A percentile compares a stretch with the other conserved stretches of the same genome.
These are phyloP conservation scores for Alexandromys fortis DNA, from an alignment of 2,113 vertebrate species.

Conservation along the genomic window DNA sequence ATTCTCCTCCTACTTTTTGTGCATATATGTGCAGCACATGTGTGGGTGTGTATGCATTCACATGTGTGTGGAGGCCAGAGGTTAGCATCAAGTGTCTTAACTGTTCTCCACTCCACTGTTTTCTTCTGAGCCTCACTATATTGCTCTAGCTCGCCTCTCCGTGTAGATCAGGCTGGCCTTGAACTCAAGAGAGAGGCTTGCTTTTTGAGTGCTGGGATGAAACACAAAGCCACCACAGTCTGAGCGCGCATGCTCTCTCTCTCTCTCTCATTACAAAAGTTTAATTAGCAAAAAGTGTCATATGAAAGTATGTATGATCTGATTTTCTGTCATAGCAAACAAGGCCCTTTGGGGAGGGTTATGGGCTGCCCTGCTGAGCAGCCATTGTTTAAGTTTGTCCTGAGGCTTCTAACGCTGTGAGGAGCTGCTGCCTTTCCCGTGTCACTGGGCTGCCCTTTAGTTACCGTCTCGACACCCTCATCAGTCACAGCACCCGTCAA, in stretches of 20 bases:
- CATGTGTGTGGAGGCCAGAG: not conserved
- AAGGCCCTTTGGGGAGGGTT: not conserved
- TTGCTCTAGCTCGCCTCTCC: not conserved
- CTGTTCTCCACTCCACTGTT: not conserved
- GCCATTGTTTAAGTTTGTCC: constrained; percentile 89
- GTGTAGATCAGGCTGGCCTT: not conserved
- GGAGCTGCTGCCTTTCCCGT: constrained; percentile 96
- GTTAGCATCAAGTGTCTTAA: not conserved
- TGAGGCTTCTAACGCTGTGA: constrained; percentile 91
- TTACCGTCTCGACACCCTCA: constrained; percentile 92
- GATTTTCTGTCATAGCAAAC: not conserved
- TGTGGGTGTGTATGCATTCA: no score
- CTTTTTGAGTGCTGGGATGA: not conserved
- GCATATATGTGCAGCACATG: not conserved
- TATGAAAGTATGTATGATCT: not conserved
- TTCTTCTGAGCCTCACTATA: not conserved
- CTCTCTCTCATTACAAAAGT: not conserved
- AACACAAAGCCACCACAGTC: not conserved
- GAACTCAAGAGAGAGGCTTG: not conserved
- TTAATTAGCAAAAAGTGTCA: not conserved
- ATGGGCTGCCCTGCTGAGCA: not conserved
- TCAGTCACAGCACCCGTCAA: constrained; percentile 98
- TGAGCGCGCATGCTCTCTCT: not conserved
- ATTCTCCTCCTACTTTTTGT: not conserved
- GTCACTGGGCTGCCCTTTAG: constrained; percentile 92